Conservation (phyloP, 2,888 invertebrate genomes). For the Apocheima hispidaria region DNA sequence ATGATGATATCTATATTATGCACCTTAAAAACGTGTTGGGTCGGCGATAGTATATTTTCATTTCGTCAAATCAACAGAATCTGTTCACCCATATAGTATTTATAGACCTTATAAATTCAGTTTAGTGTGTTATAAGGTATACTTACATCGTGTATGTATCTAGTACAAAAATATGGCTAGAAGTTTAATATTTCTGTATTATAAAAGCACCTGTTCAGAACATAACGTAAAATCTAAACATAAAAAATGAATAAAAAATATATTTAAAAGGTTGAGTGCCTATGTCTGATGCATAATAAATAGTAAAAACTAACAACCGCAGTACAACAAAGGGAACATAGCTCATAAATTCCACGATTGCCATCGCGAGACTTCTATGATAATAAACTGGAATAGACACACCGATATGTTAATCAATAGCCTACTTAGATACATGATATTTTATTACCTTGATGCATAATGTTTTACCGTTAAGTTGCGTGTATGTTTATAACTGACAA, state of each 20-base stretch:
- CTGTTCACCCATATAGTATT: too few species aligned
- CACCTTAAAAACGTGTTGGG: too few species aligned
- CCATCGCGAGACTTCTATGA: conserved; percentile 49
- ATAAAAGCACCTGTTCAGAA: background rate
- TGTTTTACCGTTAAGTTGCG: conserved; percentile 25
- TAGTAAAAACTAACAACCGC: conserved; percentile 28
- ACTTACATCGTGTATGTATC: too few species aligned
- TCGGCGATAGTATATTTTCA: too few species aligned
- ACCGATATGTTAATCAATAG: conserved; percentile 34
- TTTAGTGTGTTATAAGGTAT: too few species aligned
- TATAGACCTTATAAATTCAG: too few species aligned
- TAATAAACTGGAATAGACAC: conserved; percentile 36
- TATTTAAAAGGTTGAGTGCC: conserved; percentile 7
- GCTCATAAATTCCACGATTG: conserved; percentile 48
- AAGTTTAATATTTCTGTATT: too few species aligned
- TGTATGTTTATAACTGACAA: conserved; percentile 12
- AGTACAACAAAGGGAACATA: conserved; percentile 34
- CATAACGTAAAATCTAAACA: background rate
- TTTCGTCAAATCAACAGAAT: too few species aligned
- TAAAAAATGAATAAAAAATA: too few species aligned
- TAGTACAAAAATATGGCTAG: too few species aligned
- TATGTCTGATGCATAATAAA: background rate
- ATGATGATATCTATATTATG: too few species aligned
- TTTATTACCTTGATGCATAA: conserved; percentile 24
- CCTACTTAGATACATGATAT: conserved; percentile 27